phyloP scores from a whole-genome alignment of 1,140 invertebrate species.

The Andrena cerasifolii region DNA sequence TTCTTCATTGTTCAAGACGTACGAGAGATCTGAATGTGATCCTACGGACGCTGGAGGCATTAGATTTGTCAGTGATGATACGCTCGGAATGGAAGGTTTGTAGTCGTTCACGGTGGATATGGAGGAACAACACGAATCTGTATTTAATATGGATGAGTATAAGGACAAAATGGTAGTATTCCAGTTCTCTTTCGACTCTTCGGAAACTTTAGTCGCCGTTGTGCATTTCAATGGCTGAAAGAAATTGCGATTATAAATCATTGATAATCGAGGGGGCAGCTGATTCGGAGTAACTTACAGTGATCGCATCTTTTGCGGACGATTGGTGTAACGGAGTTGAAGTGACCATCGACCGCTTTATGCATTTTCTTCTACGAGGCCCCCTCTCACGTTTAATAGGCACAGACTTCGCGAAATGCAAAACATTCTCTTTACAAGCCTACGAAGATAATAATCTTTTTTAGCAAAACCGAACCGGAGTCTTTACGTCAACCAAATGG shows the following conservation, averaged over 20 bases:
- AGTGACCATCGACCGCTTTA: conserved; percentile 79
- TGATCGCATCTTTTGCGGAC: conserved; percentile 73
- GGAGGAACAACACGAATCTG: conserved; percentile 64
- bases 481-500: conserved; percentile 48
- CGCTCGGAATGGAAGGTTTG: conserved; percentile 68
- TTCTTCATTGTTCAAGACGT: conserved; percentile 73
- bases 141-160: conserved; percentile 67
- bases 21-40: conserved; percentile 74
- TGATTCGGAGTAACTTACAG: conserved; percentile 66
- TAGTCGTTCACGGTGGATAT: conserved; percentile 62
- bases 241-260: conserved; percentile 1
- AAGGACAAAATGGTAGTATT: conserved; percentile 70
- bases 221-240: conserved; percentile 70
- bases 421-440: conserved; percentile 82
- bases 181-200: conserved; percentile 82
- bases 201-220: conserved; percentile 73
- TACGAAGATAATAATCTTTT: conserved; percentile 62
- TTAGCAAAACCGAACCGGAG: conserved; percentile 44
- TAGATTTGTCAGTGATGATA: conserved; percentile 71
- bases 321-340: conserved; percentile 78
- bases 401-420: conserved; percentile 79
- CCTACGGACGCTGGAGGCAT: conserved; percentile 73
- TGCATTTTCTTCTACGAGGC: conserved; percentile 79
- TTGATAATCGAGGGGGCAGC: background rate
- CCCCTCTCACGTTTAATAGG: conserved; percentile 76